Evolutionary conservation across 2,797 vertebrate genomes (phyloP).

Genomic region (Streptopelia turtur): DNA sequence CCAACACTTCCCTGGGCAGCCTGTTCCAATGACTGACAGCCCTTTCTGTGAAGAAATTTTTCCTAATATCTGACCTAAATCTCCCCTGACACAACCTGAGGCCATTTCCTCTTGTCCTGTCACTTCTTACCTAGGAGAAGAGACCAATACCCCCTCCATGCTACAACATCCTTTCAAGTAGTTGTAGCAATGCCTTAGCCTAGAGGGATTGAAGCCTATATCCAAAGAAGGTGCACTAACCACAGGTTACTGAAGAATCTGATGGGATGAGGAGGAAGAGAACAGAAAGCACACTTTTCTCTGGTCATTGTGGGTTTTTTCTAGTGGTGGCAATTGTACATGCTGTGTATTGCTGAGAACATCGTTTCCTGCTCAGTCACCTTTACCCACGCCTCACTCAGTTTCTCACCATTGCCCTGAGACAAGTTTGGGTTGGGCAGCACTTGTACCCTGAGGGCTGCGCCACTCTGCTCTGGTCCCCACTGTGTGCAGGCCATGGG

Average conservation of each 20-base stretch:
- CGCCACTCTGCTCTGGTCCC: fast-evolving
- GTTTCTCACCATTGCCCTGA: fast-evolving
- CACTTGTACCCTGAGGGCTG: neutral
- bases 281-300: neutral
- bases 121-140: no score
- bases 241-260: neutral
- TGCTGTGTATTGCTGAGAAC: neutral
- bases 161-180: no score
- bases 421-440: neutral
- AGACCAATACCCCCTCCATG: no score
- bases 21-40: no score
- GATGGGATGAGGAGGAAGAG: neutral
- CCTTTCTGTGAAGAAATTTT: no score
- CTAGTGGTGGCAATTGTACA: no score
- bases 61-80: no score
- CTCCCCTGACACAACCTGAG: no score
- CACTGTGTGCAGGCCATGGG: fast-evolving
- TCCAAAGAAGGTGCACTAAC: neutral
- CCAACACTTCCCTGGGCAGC: no score
- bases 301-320: neutral
- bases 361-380: fast-evolving
- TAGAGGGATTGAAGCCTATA: neutral
- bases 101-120: no score
- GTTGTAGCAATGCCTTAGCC: neutral
- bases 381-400: neutral